Base-by-base conservation (phyloP, 2,888 invertebrate species). In the Lacanobia wlatinum region DNA sequence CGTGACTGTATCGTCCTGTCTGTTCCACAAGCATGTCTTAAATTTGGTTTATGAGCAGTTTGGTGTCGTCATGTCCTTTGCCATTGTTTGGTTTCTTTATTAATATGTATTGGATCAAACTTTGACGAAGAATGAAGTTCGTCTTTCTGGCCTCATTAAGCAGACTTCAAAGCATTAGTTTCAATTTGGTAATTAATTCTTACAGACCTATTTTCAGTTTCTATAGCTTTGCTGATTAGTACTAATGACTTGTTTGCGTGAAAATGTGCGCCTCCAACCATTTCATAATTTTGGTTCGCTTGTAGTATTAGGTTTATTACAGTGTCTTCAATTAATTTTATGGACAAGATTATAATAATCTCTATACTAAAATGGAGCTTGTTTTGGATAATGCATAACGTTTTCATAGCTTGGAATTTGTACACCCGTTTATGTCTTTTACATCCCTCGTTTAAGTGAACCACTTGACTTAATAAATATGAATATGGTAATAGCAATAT, bases 161-260 rank as follows among this genome's bases (percentile, higher is more conserved):
- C 21, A 58, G 40, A 58, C 56, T 21, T 21, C 18, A 12, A 56
- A 38, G 18, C 56, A 56, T 61, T 62, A 14, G 21, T 75, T 66
- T 65, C n/a, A 59, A 66, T 69, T 64, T 3, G n/a, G 21, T 73
- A 56, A 84, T 80, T 75, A 73, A 82, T 74, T 66, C 23, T 62
- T 40, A 64, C 53, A 61, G 70, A 16, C 53, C 34, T 60, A 59
- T 61, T 78, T 77, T 74, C 64, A 53, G 38, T 68, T 80, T 62
- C 72, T 69, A 58, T 69, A 67, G 71, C 67, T 48, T 0, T 9
- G 59, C 52, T 78, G 46, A 76, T 71, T 46, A 66, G 60, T 68
- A 62, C 40, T 81, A 84, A 84, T 69, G 76, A 59, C 70, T 73
- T 38, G 23, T 77, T 84, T 79, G 86, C 84, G 77, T 84, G 84